Conservation (phyloP, 2,888 invertebrate species). For the Amiota minor region DNA sequence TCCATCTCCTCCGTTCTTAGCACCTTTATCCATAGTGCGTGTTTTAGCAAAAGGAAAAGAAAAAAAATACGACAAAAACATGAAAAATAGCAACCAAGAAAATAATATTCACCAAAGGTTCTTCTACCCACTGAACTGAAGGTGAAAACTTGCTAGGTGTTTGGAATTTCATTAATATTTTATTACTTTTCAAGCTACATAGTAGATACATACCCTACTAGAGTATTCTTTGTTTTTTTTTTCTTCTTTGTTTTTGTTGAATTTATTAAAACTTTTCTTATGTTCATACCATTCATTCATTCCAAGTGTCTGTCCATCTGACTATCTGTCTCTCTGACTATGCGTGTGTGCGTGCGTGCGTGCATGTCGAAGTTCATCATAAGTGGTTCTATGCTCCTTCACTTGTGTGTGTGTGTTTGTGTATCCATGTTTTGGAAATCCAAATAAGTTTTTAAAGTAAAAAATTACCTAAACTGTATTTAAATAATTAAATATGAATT, state of each 20-base stretch:
- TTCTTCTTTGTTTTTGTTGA: conserved; percentile 52
- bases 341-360: conserved; percentile 1
- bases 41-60: too few species aligned
- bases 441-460: not conserved
- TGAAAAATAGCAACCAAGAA: not conserved
- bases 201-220: conserved; percentile 28
- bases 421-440: too few species aligned
- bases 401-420: too few species aligned
- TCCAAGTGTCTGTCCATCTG: not conserved
- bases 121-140: not conserved
- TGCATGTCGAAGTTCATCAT: not conserved
- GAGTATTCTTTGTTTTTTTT: conserved; percentile 24
- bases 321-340: conserved; percentile 9
- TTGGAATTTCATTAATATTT: conserved; percentile 72
- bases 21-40: too few species aligned
- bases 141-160: conserved; percentile 47
- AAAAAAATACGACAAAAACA: not conserved
- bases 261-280: conserved; percentile 57
- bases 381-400: too few species aligned
- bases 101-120: not conserved
- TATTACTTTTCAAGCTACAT: conserved; percentile 52
- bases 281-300: not conserved
- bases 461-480: not conserved
- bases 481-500: conserved; percentile 15
- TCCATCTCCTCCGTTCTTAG: too few species aligned